These are phyloP conservation scores for Rhizomys pruinosus DNA, from an alignment of 2,113 vertebrate species.

Conservation along the genomic window DNA sequence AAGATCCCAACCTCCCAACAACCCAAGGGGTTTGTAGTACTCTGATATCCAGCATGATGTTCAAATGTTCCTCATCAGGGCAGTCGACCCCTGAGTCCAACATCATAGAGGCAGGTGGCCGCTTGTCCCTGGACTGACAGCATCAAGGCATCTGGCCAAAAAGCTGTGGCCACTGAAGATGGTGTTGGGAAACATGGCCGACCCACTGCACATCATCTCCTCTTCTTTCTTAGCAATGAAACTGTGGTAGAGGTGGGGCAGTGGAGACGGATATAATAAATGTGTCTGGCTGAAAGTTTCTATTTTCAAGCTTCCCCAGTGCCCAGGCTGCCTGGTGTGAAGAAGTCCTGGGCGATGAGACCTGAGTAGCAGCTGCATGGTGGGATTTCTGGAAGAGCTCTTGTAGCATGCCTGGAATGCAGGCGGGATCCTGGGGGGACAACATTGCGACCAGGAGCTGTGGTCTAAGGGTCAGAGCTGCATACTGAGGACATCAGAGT, in stretches of 20 bases:
- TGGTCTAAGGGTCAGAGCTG: not conserved
- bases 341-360: not conserved
- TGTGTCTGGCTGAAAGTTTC: not conserved
- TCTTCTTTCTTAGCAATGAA: not conserved
- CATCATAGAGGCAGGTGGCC: not conserved
- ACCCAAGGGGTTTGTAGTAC: not conserved
- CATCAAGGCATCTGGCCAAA: not conserved
- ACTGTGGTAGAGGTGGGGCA: rapidly evolving
- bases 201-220: too few relatives aligned
- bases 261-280: not conserved
- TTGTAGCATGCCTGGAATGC: not conserved
- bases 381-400: not conserved
- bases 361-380: not conserved
- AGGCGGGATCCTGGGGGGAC: not conserved
- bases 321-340: too few relatives aligned
- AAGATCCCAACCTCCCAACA: not conserved
- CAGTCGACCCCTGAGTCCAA: rapidly evolving
- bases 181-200: too few relatives aligned
- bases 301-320: rapidly evolving
- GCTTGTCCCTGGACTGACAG: not conserved
- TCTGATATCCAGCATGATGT: rapidly evolving
- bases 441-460: not conserved
- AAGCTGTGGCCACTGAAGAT: rapidly evolving
- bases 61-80: not conserved
- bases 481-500: rapidly evolving